Evolutionary conservation across 2,888 invertebrate species (phyloP).

Genomic region (Schizotus pectinicornis): DNA sequence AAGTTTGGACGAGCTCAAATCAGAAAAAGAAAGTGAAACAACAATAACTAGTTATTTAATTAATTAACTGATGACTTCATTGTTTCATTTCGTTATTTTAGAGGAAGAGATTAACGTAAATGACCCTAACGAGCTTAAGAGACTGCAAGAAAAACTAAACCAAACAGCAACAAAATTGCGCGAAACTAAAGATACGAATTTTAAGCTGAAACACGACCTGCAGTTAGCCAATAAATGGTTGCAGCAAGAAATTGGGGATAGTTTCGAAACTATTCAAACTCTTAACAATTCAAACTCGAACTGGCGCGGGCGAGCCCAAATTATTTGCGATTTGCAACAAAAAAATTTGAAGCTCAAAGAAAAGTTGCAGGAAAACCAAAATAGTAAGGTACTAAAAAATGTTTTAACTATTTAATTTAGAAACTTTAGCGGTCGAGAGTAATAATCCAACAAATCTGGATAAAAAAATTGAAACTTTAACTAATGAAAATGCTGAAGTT

Average conservation of each 20-base stretch:
- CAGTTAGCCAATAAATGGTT: conserved; percentile 75
- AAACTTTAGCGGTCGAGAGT: conserved; percentile 5
- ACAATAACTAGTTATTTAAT: neutral
- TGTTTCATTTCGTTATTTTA: neutral
- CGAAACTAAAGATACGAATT: conserved; percentile 72
- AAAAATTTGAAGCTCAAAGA: conserved; percentile 71
- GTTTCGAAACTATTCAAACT: conserved; percentile 68
- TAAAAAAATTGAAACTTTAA: conserved; percentile 61
- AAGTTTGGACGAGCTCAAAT: conserved; percentile 58
- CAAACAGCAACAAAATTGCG: conserved; percentile 68
- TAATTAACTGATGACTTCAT: conserved; percentile 1
- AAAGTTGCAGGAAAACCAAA: conserved; percentile 56
- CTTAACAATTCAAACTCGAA: conserved; percentile 65
- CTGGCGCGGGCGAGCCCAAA: conserved; percentile 82
- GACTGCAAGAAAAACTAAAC: conserved; percentile 67
- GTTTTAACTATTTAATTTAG: neutral
- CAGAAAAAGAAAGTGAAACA: conserved; percentile 18
- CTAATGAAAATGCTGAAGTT: conserved; percentile 64
- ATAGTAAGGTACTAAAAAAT: neutral
- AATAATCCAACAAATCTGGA: conserved; percentile 29
- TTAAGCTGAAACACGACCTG: conserved; percentile 73
- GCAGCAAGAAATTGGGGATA: conserved; percentile 78
- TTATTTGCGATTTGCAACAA: conserved; percentile 72
- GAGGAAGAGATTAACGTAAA: conserved; percentile 2
- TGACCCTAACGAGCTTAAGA: conserved; percentile 59